Evolutionary conservation across 2,888 invertebrate genomes (phyloP).

Genomic region (Dryomyza anilis): DNA sequence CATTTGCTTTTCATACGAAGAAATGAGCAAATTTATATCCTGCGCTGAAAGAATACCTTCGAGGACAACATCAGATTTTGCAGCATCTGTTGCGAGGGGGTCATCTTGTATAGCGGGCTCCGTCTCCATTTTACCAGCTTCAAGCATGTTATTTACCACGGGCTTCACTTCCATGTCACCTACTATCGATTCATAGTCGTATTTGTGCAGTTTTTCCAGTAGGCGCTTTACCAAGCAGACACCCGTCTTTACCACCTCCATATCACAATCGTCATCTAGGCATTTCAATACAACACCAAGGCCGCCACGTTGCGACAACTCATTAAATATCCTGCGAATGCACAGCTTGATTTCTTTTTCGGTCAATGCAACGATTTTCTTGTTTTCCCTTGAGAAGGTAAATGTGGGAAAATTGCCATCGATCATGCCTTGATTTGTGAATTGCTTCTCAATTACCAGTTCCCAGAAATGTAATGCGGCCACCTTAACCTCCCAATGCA

Average conservation of each 20-base stretch:
- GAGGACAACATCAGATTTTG: constrained; percentile 45
- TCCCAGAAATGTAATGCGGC: constrained; percentile 76
- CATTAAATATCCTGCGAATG: constrained; percentile 70
- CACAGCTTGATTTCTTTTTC: constrained; percentile 66
- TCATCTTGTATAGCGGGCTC: constrained; percentile 46
- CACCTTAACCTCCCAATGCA: constrained; percentile 83
- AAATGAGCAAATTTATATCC: constrained; percentile 50
- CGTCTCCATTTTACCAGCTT: neutral
- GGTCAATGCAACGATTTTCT: constrained; percentile 77
- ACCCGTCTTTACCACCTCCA: constrained; percentile 71
- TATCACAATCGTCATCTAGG: constrained; percentile 72
- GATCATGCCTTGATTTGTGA: constrained; percentile 81
- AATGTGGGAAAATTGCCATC: constrained; percentile 79
- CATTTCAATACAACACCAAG: constrained; percentile 72
- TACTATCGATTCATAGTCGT: constrained; percentile 61
- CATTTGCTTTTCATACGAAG: constrained; percentile 67
- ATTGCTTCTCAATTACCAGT: constrained; percentile 68
- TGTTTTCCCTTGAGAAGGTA: constrained; percentile 78
- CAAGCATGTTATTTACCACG: constrained; percentile 14
- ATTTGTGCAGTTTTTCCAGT: constrained; percentile 64
- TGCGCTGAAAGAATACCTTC: constrained; percentile 50
- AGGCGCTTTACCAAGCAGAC: constrained; percentile 62
- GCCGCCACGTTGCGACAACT: constrained; percentile 72
- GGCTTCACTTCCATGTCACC: constrained; percentile 29
- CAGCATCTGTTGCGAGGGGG: constrained; percentile 47